Evolutionary conservation across 2,113 vertebrate species (phyloP).

Genomic region (Takifugu flavidus): DNA sequence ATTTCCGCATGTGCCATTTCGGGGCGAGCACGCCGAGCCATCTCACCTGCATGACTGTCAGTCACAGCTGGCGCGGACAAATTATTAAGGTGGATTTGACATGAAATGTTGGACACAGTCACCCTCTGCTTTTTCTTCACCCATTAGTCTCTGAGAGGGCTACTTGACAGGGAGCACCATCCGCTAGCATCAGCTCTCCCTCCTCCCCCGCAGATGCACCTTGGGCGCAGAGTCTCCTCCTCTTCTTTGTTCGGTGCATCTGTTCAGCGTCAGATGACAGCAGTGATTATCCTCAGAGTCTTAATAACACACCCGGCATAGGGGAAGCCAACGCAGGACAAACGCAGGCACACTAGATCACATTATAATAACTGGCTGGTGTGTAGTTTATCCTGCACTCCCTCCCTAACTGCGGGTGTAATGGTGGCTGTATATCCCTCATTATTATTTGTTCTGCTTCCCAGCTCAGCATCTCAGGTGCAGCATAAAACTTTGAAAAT

Average conservation of each 20-base stretch:
- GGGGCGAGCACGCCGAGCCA: conserved; percentile 37
- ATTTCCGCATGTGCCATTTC: conserved; percentile 74
- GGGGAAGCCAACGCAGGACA: conserved; percentile 46
- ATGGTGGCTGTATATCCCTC: conserved; percentile 52
- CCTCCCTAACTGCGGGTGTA: conserved; percentile 49
- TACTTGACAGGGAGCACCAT: conserved; percentile 68
- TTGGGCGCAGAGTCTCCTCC: conserved; percentile 66
- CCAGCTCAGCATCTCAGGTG: neutral
- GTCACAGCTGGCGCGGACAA: conserved; percentile 67
- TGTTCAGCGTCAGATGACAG: conserved; percentile 75
- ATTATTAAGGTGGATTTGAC: conserved; percentile 72
- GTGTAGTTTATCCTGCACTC: conserved; percentile 24
- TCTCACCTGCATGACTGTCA: conserved; percentile 64
- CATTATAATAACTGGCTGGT: conserved; percentile 49
- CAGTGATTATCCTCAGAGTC: conserved; percentile 73
- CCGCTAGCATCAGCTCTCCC: conserved; percentile 68
- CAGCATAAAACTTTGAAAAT: neutral
- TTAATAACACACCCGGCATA: conserved; percentile 72
- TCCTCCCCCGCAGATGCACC: conserved; percentile 74
- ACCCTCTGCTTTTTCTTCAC: conserved; percentile 70
- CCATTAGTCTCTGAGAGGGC: conserved; percentile 67
- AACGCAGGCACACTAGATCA: conserved; percentile 54
- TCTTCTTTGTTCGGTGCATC: conserved; percentile 72
- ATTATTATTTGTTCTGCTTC: conserved; percentile 26
- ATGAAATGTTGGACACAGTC: conserved; percentile 68